Percentiles rank a stretch among this genome's conserved stretches.
Evolutionary conservation across 2,888 invertebrate genomes (phyloP).

Genomic region (Mythimna albipuncta): DNA sequence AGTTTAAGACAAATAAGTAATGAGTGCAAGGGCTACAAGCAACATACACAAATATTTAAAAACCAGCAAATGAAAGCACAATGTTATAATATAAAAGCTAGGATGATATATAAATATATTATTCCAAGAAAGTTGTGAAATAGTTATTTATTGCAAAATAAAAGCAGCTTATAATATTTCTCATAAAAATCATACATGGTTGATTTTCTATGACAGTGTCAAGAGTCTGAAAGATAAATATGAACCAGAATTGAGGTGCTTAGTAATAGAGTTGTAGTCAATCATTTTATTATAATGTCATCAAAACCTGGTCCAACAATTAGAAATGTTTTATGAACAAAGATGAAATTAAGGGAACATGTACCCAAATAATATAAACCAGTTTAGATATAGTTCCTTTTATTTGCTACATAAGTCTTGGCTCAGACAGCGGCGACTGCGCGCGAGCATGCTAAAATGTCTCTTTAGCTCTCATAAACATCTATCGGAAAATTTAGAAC

Average conservation of each 20-base stretch:
- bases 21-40: conserved; percentile 19
- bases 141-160: neutral
- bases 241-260: neutral
- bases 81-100: conserved; percentile 1
- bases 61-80: conserved; percentile 17
- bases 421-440: neutral
- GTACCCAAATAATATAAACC: no score
- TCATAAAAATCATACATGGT: neutral
- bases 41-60: conserved; percentile 3
- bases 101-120: neutral
- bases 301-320: neutral
- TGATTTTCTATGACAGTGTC: neutral
- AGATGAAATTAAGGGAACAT: neutral
- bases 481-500: no score
- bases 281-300: conserved; percentile 7
- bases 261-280: neutral
- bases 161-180: neutral
- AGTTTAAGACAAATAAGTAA: conserved; percentile 14
- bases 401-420: neutral
- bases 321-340: neutral
- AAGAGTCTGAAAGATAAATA: neutral
- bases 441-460: neutral
- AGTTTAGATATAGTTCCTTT: neutral
- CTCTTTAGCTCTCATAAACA: no score
- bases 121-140: conserved; percentile 1